Base-by-base conservation (phyloP, 2,113 vertebrate species). In the Martes martes region DNA sequence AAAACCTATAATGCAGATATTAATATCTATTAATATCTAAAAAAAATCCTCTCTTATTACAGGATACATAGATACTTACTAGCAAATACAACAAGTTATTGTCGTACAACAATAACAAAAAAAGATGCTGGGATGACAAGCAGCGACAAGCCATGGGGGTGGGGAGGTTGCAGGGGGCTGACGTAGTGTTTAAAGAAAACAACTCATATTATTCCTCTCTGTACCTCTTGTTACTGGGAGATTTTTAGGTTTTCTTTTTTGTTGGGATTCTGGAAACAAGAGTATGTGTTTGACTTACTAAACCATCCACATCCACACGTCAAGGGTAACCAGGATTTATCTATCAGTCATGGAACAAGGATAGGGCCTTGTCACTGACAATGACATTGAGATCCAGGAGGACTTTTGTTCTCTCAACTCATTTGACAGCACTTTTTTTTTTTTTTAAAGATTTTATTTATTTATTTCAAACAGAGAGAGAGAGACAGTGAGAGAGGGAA, bases 121-220 rank as follows among this genome's bases (percentile, higher is more conserved):
- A 90, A 89, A 55, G 31, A 61, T 47, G 45, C 31, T 23, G 7
- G 47, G 31, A 47, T 45, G 39, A 73, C 31, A 80, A 69, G 47
- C 28, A 73, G 59, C 28, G 18, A 45, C 8, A n/a, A 59, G 57
- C 6, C 13, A 4, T 57, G 0, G n/a, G 14, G 6, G 0, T 2
- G 7, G 4, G 1, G 4, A 9, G 26, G 0, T 19, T 7, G 24
- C 11, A 3, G 23, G 14, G 31, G n/a, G 33, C 42, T 26, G 57
- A 57, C 2, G 73, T 57, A 63, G 15, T 73, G 7, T 45, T 55
- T 78, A 10, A 13, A 63, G 73, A 90, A 87, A 67, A 10, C 21
- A 31, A 52, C 11, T 61, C 65, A 39, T 6, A 3, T 52, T 47
- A 28, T 28, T 89, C 4, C 21, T 36, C 5, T 81, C 11, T 55